Conservation (phyloP, 2,797 vertebrate genomes). For the Sciurus vulgaris region DNA sequence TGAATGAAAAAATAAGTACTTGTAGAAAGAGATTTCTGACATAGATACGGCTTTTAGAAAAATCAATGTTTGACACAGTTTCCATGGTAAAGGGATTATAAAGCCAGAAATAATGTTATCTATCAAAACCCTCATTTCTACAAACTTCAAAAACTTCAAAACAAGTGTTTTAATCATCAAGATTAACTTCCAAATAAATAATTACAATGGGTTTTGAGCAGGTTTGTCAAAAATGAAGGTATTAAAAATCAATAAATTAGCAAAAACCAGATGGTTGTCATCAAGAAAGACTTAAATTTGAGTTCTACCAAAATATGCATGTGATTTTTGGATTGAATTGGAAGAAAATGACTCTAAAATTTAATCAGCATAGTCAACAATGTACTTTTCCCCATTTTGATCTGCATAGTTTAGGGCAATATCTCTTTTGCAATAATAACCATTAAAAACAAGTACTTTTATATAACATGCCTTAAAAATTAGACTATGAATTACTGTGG, state of each 20-base stretch:
- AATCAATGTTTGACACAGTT: background rate
- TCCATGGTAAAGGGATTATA: background rate
- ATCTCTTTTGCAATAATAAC: background rate
- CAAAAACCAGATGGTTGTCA: background rate
- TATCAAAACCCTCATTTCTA: background rate
- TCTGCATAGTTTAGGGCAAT: background rate
- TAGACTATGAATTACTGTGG: background rate
- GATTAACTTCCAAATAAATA: background rate
- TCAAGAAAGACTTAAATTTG: background rate
- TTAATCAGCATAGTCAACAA: background rate
- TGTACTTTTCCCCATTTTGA: background rate
- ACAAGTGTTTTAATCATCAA: background rate
- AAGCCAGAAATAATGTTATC: background rate
- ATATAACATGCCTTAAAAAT: background rate
- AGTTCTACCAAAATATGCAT: background rate
- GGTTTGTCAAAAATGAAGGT: background rate
- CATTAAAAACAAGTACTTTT: background rate
- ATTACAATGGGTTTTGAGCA: background rate
- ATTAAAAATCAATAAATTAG: background rate
- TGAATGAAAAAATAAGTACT: background rate
- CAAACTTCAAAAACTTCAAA: background rate
- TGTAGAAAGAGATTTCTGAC: background rate
- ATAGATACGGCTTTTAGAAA: background rate
- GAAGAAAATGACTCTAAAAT: background rate
- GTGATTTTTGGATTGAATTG: background rate